A percentile compares a stretch with the other conserved stretches of the same genome.
Evolutionary conservation across 1,140 invertebrate species (phyloP).

Genomic region (Bombyx mandarina): DNA sequence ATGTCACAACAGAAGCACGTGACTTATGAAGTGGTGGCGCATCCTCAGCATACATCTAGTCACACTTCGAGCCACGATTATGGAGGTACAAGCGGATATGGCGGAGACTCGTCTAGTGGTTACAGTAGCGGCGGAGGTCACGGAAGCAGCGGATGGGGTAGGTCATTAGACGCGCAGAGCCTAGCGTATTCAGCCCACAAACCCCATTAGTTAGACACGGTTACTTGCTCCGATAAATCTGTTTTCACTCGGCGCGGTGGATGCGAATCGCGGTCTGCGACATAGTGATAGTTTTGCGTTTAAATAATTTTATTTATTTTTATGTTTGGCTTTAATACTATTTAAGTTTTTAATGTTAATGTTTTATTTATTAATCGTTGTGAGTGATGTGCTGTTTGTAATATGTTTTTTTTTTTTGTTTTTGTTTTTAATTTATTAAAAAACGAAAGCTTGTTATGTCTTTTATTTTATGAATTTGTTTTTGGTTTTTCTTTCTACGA

Average conservation of each 20-base stretch:
- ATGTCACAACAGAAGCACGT: constrained; percentile 83
- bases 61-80: constrained; percentile 78
- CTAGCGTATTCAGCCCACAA: constrained; percentile 83
- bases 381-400: too few species aligned
- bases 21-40: constrained; percentile 86
- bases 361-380: too few species aligned
- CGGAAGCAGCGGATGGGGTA: constrained; percentile 74
- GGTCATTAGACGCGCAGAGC: constrained; percentile 78
- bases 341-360: too few species aligned
- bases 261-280: too few species aligned
- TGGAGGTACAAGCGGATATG: constrained; percentile 69
- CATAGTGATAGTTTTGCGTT: too few species aligned
- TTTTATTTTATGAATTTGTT: too few species aligned
- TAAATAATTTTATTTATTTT: too few species aligned
- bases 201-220: constrained; percentile 57
- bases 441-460: too few species aligned
- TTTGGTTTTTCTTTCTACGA: too few species aligned
- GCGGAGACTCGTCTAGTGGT: constrained; percentile 70
- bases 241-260: constrained; percentile 36
- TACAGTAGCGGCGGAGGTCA: constrained; percentile 64
- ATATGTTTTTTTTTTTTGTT: too few species aligned
- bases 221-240: constrained; percentile 36
- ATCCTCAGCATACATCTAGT: constrained; percentile 81
- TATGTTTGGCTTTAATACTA: too few species aligned
- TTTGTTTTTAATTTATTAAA: too few species aligned